Evolutionary conservation across 2,888 invertebrate genomes (phyloP).

Genomic region (Drosophila multiciliata): DNA sequence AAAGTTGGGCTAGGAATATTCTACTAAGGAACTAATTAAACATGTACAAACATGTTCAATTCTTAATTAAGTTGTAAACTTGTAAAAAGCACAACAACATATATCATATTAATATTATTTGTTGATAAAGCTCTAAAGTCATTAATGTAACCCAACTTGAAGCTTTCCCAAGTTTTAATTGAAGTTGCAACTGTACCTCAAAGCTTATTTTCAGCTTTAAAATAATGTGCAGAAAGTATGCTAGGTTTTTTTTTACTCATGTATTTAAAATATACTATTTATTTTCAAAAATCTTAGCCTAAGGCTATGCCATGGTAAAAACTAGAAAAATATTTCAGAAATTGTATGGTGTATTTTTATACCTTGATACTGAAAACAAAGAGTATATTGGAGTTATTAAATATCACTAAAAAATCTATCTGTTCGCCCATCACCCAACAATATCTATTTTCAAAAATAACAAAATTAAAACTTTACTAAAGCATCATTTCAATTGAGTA

Average conservation of each 20-base stretch:
- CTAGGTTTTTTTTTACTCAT: conserved; percentile 1
- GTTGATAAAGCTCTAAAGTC: neutral
- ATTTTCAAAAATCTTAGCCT: conserved; percentile 13
- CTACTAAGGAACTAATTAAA: neutral
- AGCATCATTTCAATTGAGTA: too few relatives aligned
- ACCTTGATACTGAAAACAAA: too few relatives aligned
- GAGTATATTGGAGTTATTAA: neutral
- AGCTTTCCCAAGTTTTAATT: neutral
- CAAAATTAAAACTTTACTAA: too few relatives aligned
- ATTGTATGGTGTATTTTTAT: neutral
- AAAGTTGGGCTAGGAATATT: neutral
- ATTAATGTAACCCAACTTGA: neutral
- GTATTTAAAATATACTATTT: neutral
- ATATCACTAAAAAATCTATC: neutral
- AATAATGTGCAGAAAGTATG: conserved; percentile 35
- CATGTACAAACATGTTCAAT: neutral
- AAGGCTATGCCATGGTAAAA: conserved; percentile 32
- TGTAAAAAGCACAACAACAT: neutral
- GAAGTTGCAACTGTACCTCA: neutral
- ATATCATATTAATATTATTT: neutral
- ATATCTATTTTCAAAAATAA: too few relatives aligned
- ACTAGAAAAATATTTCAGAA: neutral
- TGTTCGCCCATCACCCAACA: neutral
- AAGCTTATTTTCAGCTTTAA: neutral
- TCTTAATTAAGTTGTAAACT: neutral